Conservation (phyloP, 2,888 invertebrate species). For the Drosophila dives region DNA sequence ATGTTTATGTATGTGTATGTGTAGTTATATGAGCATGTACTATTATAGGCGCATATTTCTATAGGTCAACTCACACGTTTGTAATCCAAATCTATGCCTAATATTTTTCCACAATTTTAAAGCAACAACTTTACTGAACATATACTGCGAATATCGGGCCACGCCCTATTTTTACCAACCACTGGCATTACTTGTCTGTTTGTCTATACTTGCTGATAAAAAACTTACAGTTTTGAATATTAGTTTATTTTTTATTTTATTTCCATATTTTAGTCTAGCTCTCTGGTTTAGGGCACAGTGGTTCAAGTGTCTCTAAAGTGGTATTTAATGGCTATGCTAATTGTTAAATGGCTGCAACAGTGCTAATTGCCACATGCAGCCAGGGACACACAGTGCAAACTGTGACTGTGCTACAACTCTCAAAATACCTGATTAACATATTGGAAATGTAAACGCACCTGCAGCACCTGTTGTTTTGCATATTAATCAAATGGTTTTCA, state of each 20-base stretch:
- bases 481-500: conserved; percentile 62
- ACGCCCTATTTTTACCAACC: neutral
- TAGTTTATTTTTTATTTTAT: neutral
- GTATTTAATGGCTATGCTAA: conserved; percentile 33
- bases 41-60: neutral
- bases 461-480: conserved; percentile 60
- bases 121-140: neutral
- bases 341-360: conserved; percentile 41
- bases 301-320: neutral
- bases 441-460: conserved; percentile 49
- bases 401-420: neutral
- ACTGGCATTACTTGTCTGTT: neutral
- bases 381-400: conserved; percentile 16
- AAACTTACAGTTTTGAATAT: neutral
- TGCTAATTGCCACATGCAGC: conserved; percentile 68
- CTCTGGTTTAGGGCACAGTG: neutral
- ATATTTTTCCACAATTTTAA: neutral
- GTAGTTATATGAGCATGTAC: neutral
- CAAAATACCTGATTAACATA: conserved; percentile 52
- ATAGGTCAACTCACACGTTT: neutral
- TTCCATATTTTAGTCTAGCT: neutral
- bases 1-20: too few species aligned
- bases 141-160: neutral
- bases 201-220: neutral
- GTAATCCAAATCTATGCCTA: neutral